These are phyloP conservation scores for Cryptus armator DNA, from an alignment of 2,888 invertebrate genomes.

Conservation along the genomic window DNA sequence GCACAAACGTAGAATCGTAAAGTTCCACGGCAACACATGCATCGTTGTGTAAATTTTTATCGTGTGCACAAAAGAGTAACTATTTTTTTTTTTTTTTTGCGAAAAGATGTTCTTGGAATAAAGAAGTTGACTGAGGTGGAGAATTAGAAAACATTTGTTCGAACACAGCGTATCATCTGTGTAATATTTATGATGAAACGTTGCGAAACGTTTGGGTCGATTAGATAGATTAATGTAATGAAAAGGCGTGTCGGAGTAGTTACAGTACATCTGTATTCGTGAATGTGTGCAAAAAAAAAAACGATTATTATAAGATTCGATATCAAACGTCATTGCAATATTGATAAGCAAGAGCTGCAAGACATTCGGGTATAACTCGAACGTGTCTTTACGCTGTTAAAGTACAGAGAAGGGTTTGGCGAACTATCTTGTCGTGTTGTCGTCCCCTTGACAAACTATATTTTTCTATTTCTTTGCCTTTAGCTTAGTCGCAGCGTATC, in stretches of 20 bases:
- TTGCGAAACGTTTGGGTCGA: not conserved
- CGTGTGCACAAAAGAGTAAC: not conserved
- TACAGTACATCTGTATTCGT: not conserved
- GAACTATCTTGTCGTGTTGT: not conserved
- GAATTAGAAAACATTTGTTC: not conserved
- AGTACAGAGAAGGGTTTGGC: not conserved
- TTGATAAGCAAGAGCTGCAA: not conserved
- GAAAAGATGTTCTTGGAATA: not conserved
- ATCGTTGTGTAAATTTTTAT: conserved; percentile 10
- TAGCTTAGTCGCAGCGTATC: not conserved
- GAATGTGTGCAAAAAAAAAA: not conserved
- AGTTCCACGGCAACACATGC: conserved; percentile 44
- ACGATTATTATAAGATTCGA: not conserved
- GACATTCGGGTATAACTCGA: not conserved
- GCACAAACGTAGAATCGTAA: conserved; percentile 48
- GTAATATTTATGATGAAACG: conserved; percentile 6
- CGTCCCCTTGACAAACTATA: not conserved
- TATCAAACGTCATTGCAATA: not conserved
- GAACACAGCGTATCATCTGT: not conserved
- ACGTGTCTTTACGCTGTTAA: not conserved
- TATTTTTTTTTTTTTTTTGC: not conserved
- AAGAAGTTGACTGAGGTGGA: not conserved
- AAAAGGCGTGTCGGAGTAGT: not conserved
- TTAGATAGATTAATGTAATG: not conserved
- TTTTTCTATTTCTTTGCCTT: not conserved